A percentile compares a stretch with the other conserved stretches of the same genome.
phyloP scores from a whole-genome alignment of 2,888 invertebrate species.

The Acronicta leporina region DNA sequence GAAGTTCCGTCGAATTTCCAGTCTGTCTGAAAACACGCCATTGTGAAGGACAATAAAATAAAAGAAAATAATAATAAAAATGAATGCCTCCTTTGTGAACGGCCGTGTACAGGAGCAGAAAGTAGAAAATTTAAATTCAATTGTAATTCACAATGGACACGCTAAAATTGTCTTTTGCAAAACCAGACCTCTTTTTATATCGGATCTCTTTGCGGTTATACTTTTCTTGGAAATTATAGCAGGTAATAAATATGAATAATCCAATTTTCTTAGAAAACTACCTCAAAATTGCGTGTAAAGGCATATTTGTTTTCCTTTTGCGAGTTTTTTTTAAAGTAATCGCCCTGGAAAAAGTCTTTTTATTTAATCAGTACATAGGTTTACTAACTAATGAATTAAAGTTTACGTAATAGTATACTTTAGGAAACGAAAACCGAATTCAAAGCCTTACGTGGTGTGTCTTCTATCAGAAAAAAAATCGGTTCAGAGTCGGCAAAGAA shows the following conservation, averaged over 20 bases:
- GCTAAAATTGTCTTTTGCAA: slow-evolving; percentile 63
- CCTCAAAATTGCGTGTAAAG: background rate
- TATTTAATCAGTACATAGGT: too few species aligned
- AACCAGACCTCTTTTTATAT: slow-evolving; percentile 22
- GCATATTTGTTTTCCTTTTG: too few species aligned
- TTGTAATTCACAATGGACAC: slow-evolving; percentile 66
- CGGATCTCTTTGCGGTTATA: slow-evolving; percentile 15
- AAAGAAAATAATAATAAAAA: slow-evolving; percentile 79
- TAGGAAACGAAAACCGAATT: too few species aligned
- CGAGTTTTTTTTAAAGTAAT: too few species aligned
- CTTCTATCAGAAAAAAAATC: too few species aligned
- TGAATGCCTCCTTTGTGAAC: slow-evolving; percentile 69
- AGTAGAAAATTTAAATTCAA: slow-evolving; percentile 73
- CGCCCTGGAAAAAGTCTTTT: too few species aligned
- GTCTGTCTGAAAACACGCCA: slow-evolving; percentile 54
- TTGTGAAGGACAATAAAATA: slow-evolving; percentile 71
- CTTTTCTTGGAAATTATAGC: slow-evolving; percentile 5
- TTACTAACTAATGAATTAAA: too few species aligned
- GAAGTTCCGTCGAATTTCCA: slow-evolving; percentile 48
- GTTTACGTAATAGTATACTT: too few species aligned
- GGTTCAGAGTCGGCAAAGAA: too few species aligned
- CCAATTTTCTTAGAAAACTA: background rate
- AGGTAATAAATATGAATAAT: background rate
- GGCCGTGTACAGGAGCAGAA: slow-evolving; percentile 44
- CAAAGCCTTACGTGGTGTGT: too few species aligned